Percentiles rank a stretch among this genome's conserved stretches.
Evolutionary conservation across 2,113 vertebrate genomes (phyloP).

Genomic region (Parotia lawesii): DNA sequence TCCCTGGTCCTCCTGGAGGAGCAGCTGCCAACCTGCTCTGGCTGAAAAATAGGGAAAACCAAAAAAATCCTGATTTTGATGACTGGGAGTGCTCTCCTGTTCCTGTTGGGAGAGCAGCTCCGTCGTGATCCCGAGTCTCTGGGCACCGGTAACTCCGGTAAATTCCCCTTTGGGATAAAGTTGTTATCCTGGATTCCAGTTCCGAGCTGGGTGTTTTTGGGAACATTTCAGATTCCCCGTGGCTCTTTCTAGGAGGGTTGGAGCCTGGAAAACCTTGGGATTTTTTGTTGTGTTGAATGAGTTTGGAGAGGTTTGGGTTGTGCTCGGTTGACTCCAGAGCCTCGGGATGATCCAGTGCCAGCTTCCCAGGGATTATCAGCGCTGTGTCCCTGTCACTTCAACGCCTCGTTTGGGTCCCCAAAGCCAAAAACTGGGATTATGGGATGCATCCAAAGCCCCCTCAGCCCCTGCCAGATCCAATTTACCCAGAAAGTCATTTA

Average conservation of each 20-base stretch:
- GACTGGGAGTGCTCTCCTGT: background rate
- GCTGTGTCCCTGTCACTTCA: background rate
- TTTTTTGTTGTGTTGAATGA: background rate
- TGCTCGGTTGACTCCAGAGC: background rate
- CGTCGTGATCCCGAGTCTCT: background rate
- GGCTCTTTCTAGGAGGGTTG: background rate
- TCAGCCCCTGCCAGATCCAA: background rate
- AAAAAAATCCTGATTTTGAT: background rate
- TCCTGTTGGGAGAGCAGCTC: background rate
- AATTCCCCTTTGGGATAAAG: conserved; percentile 2
- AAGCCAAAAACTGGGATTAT: background rate
- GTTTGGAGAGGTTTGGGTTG: background rate
- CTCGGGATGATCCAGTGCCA: background rate
- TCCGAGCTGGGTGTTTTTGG: background rate
- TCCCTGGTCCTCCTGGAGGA: background rate
- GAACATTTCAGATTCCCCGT: conserved; percentile 28
- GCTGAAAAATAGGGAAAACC: background rate
- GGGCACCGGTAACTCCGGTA: background rate
- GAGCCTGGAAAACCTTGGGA: background rate
- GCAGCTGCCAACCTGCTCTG: background rate
- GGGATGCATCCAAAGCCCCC: background rate
- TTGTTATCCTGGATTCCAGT: background rate
- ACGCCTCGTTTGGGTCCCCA: background rate
- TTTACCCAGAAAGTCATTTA: background rate
- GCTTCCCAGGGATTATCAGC: background rate